phyloP scores from a whole-genome alignment of 2,797 vertebrate genomes.

The Serranus cabrilla region DNA sequence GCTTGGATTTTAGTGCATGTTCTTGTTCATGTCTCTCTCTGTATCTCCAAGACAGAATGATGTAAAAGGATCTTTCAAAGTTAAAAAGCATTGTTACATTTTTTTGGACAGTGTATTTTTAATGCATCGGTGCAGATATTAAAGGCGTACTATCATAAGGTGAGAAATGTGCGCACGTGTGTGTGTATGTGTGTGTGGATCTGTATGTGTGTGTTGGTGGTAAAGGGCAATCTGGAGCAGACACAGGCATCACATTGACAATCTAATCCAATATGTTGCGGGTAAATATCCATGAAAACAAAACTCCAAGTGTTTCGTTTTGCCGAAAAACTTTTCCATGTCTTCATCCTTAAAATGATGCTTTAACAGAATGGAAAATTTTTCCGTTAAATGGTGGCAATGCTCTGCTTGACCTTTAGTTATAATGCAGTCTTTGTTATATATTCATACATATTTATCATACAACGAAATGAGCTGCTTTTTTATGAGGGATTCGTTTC shows the following conservation, averaged over 20 bases:
- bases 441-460: constrained; percentile 36
- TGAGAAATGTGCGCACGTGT: constrained; percentile 40
- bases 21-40: constrained; percentile 60
- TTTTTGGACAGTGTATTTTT: constrained; percentile 49
- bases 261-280: constrained; percentile 53
- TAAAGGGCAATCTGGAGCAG: constrained; percentile 54
- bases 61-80: constrained; percentile 45
- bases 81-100: constrained; percentile 63
- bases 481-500: constrained; percentile 8
- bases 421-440: constrained; percentile 25
- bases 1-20: constrained; percentile 79
- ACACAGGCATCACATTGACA: constrained; percentile 80
- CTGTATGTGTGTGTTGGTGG: constrained; percentile 17
- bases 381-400: constrained; percentile 23
- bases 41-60: constrained; percentile 43
- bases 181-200: constrained; percentile 11
- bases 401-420: constrained; percentile 28
- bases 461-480: constrained; percentile 36
- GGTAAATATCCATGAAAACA: constrained; percentile 57
- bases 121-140: constrained; percentile 62
- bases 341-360: constrained; percentile 23
- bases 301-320: constrained; percentile 52
- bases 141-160: constrained; percentile 62
- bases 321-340: constrained; percentile 17
- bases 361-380: constrained; percentile 22